These are phyloP conservation scores for Apocrypta bakeri DNA, from an alignment of 1,140 invertebrate species.

Conservation along the genomic window DNA sequence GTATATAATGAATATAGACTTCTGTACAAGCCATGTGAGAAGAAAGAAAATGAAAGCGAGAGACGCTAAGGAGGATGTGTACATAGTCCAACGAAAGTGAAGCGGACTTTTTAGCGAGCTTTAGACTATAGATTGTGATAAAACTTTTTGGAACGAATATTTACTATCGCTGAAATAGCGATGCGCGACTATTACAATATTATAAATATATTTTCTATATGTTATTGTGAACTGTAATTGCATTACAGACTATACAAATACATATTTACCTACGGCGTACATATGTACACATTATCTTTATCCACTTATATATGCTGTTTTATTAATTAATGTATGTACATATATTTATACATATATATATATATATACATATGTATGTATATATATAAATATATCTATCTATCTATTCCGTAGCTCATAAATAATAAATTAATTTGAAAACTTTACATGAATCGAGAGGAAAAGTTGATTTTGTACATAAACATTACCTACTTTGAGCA, in stretches of 20 bases:
- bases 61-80: conserved; percentile 27
- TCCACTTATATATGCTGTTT: conserved; percentile 51
- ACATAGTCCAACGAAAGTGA: conserved; percentile 26
- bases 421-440: conserved; percentile 49
- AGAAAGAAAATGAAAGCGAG: not conserved
- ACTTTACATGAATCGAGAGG: conserved; percentile 19
- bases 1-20: conserved; percentile 16
- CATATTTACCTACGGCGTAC: conserved; percentile 44
- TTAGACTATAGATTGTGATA: conserved; percentile 52
- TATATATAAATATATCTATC: too few relatives aligned
- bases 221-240: conserved; percentile 54
- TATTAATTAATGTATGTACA: conserved; percentile 58
- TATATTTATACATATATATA: conserved; percentile 55
- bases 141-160: conserved; percentile 44
- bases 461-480: conserved; percentile 49
- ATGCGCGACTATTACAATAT: conserved; percentile 36
- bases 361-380: conserved; percentile 53
- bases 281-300: conserved; percentile 52
- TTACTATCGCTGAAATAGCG: conserved; percentile 23
- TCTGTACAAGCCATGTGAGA: conserved; percentile 36
- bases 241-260: conserved; percentile 37
- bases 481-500: conserved; percentile 41
- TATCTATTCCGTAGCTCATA: conserved; percentile 35
- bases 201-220: conserved; percentile 55
- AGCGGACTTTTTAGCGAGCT: conserved; percentile 39